These are phyloP conservation scores for Aphidius gifuensis DNA, from an alignment of 1,140 invertebrate genomes.

Conservation along the genomic window DNA sequence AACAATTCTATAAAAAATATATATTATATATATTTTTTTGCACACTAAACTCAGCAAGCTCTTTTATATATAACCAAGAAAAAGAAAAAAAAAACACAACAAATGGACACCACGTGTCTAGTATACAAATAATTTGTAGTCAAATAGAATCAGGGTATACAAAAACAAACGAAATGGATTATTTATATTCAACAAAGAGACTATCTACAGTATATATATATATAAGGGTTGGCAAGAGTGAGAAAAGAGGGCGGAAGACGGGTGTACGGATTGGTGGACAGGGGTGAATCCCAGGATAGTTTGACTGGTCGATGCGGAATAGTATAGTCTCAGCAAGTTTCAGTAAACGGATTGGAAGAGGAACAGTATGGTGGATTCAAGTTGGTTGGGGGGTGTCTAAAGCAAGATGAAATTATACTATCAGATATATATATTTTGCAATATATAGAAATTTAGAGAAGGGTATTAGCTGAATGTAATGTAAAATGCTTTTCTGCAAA, in stretches of 20 bases:
- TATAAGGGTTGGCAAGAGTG: conserved; percentile 31
- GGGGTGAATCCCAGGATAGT: conserved; percentile 11
- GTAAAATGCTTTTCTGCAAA: conserved; percentile 23
- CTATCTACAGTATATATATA: conserved; percentile 18
- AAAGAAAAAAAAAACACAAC: too few species aligned
- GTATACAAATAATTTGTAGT: too few species aligned
- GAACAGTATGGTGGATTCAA: conserved; percentile 4
- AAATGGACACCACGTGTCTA: too few species aligned
- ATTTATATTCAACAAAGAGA: too few species aligned
- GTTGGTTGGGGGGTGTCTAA: neutral
- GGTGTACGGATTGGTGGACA: neutral
- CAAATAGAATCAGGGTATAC: too few species aligned
- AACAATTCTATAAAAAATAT: too few species aligned
- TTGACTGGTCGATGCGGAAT: conserved; percentile 16
- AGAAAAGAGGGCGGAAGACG: conserved; percentile 22
- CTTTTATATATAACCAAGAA: too few species aligned
- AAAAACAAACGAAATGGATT: too few species aligned
- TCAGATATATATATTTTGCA: too few species aligned
- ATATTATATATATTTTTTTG: too few species aligned
- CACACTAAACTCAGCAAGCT: too few species aligned
- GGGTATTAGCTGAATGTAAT: conserved; percentile 17
- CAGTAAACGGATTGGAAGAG: conserved; percentile 7
- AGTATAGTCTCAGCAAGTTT: neutral
- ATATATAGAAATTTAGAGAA: conserved; percentile 19
- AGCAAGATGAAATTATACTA: neutral